phyloP scores from a whole-genome alignment of 2,888 invertebrate genomes.

The Boloria euphrosyne region DNA sequence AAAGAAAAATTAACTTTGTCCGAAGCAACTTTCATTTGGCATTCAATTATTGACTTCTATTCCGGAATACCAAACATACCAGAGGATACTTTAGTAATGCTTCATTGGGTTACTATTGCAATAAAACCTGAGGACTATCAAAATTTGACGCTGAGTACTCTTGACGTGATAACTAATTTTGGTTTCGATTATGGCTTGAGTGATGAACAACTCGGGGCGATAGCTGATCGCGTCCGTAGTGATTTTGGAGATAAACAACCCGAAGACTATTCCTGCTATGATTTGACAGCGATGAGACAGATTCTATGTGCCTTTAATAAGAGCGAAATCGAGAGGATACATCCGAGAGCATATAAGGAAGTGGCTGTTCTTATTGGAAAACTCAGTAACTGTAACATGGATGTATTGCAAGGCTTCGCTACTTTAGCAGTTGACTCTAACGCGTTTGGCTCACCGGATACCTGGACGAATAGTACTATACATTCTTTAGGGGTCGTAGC shows the following conservation, averaged over 20 bases:
- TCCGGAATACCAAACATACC: constrained; percentile 67
- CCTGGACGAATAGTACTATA: constrained; percentile 65
- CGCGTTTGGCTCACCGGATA: constrained; percentile 70
- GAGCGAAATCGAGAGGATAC: constrained; percentile 77
- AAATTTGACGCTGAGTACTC: constrained; percentile 76
- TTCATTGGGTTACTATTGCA: constrained; percentile 76
- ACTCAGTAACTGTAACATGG: constrained; percentile 67
- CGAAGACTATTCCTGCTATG: constrained; percentile 81
- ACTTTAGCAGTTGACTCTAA: constrained; percentile 62
- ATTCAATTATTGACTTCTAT: constrained; percentile 55
- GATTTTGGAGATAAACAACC: constrained; percentile 80
- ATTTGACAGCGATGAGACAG: constrained; percentile 77
- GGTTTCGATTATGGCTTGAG: constrained; percentile 74
- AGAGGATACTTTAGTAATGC: constrained; percentile 60
- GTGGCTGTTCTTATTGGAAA: constrained; percentile 71
- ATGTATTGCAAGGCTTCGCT: constrained; percentile 73
- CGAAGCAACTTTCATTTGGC: constrained; percentile 68
- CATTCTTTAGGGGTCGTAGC: constrained; percentile 67
- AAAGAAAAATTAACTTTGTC: constrained; percentile 51
- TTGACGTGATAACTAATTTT: constrained; percentile 81
- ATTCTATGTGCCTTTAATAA: constrained; percentile 82
- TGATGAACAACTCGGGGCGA: constrained; percentile 65
- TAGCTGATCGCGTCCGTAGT: constrained; percentile 75
- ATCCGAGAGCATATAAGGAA: constrained; percentile 77
- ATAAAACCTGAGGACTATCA: constrained; percentile 72